Evolutionary conservation across 2,797 vertebrate genomes (phyloP).

Genomic region (Coranthus polyacanthus): DNA sequence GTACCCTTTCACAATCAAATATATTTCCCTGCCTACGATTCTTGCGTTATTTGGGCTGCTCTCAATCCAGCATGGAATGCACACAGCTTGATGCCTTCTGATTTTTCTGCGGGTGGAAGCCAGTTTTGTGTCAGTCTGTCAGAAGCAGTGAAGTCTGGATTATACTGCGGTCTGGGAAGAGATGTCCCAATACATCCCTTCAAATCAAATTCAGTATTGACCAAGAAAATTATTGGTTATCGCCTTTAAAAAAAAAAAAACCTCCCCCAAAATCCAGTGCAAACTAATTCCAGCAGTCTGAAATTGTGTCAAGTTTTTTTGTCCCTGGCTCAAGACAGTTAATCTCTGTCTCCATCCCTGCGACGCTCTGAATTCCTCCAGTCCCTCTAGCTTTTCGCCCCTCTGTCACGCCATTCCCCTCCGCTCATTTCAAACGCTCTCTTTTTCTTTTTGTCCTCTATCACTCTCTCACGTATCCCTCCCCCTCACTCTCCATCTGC

Average conservation of each 20-base stretch:
- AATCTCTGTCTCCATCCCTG: neutral
- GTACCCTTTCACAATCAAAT: neutral
- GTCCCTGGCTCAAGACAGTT: neutral
- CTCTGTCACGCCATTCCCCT: neutral
- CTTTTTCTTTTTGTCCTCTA: slow-evolving; percentile 8
- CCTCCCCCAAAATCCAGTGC: too few species aligned
- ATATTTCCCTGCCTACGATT: neutral
- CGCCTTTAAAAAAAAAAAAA: too few species aligned
- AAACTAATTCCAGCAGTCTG: too few species aligned
- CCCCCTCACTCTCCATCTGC: slow-evolving; percentile 1
- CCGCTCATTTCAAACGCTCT: slow-evolving; percentile 17
- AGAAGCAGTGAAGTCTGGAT: slow-evolving; percentile 1
- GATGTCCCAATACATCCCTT: too few species aligned
- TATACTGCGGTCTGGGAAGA: too few species aligned
- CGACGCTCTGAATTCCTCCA: slow-evolving; percentile 2
- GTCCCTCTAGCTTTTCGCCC: neutral
- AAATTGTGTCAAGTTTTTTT: neutral
- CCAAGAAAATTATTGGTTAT: too few species aligned
- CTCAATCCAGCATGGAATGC: neutral
- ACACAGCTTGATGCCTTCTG: slow-evolving; percentile 4
- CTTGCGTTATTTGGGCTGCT: slow-evolving; percentile 3
- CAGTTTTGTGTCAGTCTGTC: slow-evolving; percentile 20
- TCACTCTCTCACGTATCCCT: neutral
- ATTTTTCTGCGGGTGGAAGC: slow-evolving; percentile 16
- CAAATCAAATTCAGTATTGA: slow-evolving; percentile 10